Evolutionary conservation across 2,888 invertebrate species (phyloP).

Genomic region (Chironomus riparius): DNA sequence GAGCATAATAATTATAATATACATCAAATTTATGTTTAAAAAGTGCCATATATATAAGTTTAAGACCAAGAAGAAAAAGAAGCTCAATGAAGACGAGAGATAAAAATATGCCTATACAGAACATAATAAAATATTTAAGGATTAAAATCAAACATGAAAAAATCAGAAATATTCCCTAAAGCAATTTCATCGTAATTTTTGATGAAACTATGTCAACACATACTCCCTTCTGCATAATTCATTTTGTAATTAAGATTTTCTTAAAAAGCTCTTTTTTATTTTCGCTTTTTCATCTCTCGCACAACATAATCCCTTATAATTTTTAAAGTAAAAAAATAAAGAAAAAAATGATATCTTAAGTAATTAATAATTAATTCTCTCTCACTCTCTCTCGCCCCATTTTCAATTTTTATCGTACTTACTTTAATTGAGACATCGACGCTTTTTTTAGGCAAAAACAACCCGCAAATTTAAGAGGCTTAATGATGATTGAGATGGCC

Average conservation of each 20-base stretch:
- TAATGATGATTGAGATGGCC: conserved; percentile 1
- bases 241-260: neutral
- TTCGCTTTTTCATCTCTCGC: neutral
- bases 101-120: too few species aligned
- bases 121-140: too few species aligned
- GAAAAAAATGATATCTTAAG: neutral
- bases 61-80: too few species aligned
- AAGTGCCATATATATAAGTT: too few species aligned
- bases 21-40: too few species aligned
- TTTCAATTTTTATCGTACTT: neutral
- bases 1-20: too few species aligned
- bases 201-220: neutral
- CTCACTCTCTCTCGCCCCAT: neutral
- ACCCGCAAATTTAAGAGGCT: neutral
- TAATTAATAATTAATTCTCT: neutral
- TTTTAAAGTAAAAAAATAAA: neutral
- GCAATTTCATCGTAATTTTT: neutral
- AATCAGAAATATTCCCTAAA: neutral
- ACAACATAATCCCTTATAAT: neutral
- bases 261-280: neutral
- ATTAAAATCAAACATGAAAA: neutral
- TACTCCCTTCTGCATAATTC: neutral
- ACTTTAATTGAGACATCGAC: neutral
- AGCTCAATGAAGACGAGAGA: too few species aligned
- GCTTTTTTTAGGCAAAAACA: neutral